phyloP scores from a whole-genome alignment of 2,797 vertebrate species.

The Simalia tracyae region DNA sequence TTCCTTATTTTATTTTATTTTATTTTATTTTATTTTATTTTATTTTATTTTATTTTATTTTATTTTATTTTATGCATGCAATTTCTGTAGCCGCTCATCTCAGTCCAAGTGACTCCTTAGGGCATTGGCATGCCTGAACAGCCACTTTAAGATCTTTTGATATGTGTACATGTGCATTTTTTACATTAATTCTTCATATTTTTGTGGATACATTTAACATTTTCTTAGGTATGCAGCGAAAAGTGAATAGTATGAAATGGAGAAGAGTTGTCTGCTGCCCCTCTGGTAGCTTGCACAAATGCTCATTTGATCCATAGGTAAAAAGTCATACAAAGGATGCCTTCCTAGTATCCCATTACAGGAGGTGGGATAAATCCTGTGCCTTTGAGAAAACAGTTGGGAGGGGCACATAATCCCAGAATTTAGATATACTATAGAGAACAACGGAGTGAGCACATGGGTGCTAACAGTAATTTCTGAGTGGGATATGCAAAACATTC shows the following conservation, averaged over 20 bases:
- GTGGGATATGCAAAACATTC: not conserved
- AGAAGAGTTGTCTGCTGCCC: not conserved
- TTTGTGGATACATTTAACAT: not conserved
- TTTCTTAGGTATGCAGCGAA: not conserved
- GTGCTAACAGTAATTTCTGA: not conserved
- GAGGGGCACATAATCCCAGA: not conserved
- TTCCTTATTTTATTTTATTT: not conserved
- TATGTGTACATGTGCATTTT: not conserved
- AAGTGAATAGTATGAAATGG: not conserved
- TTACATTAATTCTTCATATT: not conserved
- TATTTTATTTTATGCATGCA: too few species aligned
- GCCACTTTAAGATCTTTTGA: not conserved
- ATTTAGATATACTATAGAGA: not conserved
- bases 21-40: too few species aligned
- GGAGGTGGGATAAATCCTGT: not conserved
- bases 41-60: too few species aligned
- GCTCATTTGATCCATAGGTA: not conserved
- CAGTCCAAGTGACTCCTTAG: not conserved
- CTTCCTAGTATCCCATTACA: not conserved
- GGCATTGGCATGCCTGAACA: not conserved
- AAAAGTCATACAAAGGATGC: not conserved
- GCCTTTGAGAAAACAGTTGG: not conserved
- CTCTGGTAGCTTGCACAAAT: not conserved
- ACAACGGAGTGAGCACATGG: not conserved
- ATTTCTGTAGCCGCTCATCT: too few species aligned